Conservation (phyloP, 2,113 vertebrate genomes). For the Pollachius pollachius region DNA sequence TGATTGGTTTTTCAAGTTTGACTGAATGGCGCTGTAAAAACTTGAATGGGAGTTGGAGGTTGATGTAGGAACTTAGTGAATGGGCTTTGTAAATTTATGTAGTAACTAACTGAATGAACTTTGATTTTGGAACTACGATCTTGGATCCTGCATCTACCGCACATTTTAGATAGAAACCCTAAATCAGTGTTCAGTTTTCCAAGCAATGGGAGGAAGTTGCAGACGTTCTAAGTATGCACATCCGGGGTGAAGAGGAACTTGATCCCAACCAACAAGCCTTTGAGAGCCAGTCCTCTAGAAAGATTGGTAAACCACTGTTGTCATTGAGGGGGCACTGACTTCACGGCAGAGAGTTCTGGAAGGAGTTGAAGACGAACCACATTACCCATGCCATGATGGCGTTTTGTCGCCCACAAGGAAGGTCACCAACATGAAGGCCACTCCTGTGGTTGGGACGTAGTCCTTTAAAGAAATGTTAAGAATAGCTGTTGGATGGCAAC, state of each 20-base stretch:
- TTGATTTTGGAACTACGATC: conserved; percentile 91
- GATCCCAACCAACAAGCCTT: conserved; percentile 85
- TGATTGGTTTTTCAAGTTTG: not conserved
- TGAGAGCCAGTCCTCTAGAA: conserved; percentile 91
- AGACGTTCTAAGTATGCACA: conserved; percentile 67
- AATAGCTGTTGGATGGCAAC: too few relatives aligned
- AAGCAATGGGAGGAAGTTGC: not conserved
- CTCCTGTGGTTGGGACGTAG: too few relatives aligned
- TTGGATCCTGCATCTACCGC: conserved; percentile 93
- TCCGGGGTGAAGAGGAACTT: conserved; percentile 92
- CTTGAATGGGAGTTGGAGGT: too few relatives aligned
- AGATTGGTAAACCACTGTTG: conserved; percentile 90
- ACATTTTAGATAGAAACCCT: not conserved
- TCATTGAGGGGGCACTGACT: conserved; percentile 81
- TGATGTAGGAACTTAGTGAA: too few relatives aligned
- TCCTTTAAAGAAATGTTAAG: too few relatives aligned
- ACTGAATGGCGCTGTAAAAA: too few relatives aligned
- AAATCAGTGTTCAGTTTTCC: not conserved
- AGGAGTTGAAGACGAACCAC: conserved; percentile 99
- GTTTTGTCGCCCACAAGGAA: conserved; percentile 88
- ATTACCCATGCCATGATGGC: conserved; percentile 94
- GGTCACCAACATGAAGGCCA: conserved; percentile 86
- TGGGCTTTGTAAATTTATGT: too few relatives aligned
- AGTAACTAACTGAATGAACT: conserved; percentile 70
- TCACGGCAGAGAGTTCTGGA: conserved; percentile 92